A percentile compares a stretch with the other conserved stretches of the same genome.
Evolutionary conservation across 2,888 invertebrate genomes (phyloP).

Genomic region (Pseudoips prasinana): DNA sequence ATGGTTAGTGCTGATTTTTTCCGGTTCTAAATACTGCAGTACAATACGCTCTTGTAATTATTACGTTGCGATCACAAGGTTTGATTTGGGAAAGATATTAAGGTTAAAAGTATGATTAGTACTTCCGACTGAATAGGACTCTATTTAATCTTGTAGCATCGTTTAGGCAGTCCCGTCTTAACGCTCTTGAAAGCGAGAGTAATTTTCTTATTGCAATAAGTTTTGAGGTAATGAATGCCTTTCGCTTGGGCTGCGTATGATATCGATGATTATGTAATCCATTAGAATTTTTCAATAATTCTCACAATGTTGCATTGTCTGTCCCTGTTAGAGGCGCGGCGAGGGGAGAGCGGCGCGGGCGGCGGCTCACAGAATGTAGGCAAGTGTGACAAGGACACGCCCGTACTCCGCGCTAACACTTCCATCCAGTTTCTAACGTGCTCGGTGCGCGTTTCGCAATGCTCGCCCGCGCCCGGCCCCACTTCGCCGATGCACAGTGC

Average conservation of each 20-base stretch:
- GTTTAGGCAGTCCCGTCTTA: too few relatives aligned
- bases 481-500: conserved; percentile 63
- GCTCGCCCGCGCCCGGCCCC: conserved; percentile 57
- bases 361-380: conserved; percentile 76
- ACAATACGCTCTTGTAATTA: conserved; percentile 36
- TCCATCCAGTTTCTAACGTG: conserved; percentile 81
- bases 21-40: conserved; percentile 57
- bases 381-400: conserved; percentile 82
- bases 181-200: conserved; percentile 17
- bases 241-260: conserved; percentile 13
- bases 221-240: conserved; percentile 11
- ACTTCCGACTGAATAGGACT: too few relatives aligned
- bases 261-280: conserved; percentile 43
- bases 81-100: conserved; percentile 11
- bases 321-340: conserved; percentile 58
- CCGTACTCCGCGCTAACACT: conserved; percentile 78
- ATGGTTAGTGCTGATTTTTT: conserved; percentile 67
- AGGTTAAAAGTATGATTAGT: not conserved
- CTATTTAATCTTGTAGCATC: too few relatives aligned
- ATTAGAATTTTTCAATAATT: conserved; percentile 61
- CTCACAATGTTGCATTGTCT: conserved; percentile 71
- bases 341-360: conserved; percentile 53
- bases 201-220: conserved; percentile 11
- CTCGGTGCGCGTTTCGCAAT: conserved; percentile 75
- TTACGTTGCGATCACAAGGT: too few relatives aligned